Evolutionary conservation across 1,140 invertebrate species (phyloP), one percentile per base, ranked within the genome.

Genomic region (Cheumatopsyche charites): DNA sequence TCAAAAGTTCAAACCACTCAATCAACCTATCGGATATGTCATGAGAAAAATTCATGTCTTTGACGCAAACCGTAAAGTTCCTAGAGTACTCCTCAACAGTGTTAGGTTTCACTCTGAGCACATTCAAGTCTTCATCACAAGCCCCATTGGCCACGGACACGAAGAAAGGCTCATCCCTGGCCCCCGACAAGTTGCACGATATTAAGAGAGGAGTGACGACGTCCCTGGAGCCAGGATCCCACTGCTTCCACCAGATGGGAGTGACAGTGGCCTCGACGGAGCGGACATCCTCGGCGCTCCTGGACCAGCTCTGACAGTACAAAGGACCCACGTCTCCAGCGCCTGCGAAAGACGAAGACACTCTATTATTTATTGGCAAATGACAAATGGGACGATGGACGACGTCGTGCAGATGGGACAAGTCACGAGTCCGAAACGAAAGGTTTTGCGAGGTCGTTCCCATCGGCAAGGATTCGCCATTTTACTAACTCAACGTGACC

Each of bases 1-100:
- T 85, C 63, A 89, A 87, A 0, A 88, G 82, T 81, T 91, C 89
- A 62, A 92, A 85, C 88, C 91, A 92, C 78, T 91, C 88, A 1
- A 90, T 78, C 26, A 92, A 77, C 74, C 83, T 83, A 15, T 79
- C 75, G 1, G 88, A 87, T 63, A 90, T 87, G 75, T 91, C 88
- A 62, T 87, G 82, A 41, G 82, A 75, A 77, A 91, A 92, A 70
- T 87, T 85, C 77, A 92, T 79, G 62, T 90, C 89, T 80, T 92
- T 92, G 0, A 91, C 87, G 77, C 90, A 92, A 29, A 92, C 79
- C 1, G 88, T 90, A 76, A 92, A 90, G 5, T 80, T 81, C 75
- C 80, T 77, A 61, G 77, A 74, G 66, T 79, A 77, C 36, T 71
- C 52, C 13, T 41, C 62, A 13, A 69, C 29, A 11, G 71, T 26